Conservation (phyloP, 2,888 invertebrate species). For the Ceriagrion tenellum region DNA sequence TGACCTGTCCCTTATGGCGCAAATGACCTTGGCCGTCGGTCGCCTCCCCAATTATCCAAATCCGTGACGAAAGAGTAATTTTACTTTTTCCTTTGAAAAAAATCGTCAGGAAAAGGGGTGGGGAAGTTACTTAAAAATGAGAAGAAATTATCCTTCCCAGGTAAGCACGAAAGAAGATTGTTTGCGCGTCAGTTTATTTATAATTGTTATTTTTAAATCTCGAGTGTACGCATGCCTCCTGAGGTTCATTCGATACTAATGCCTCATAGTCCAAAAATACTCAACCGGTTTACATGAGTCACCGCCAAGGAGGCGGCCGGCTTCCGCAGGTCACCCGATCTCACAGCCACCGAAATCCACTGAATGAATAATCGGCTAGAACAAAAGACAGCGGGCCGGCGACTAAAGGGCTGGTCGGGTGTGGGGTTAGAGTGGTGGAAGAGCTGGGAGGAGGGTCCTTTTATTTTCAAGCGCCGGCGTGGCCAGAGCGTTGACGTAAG, state of each 20-base stretch:
- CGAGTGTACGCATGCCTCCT: not conserved
- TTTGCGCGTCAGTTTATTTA: not conserved
- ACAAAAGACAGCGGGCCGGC: slow-evolving; percentile 29
- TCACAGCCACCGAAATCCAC: slow-evolving; percentile 19
- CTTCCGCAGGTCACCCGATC: slow-evolving; percentile 36
- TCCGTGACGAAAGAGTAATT: not conserved
- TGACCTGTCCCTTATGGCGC: too few species aligned
- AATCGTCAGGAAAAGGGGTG: not conserved
- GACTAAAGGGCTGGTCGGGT: not conserved
- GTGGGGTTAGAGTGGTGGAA: not conserved
- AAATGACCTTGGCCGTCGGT: too few species aligned
- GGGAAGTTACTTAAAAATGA: not conserved
- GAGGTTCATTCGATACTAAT: not conserved
- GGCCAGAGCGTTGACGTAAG: not conserved
- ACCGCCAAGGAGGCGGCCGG: not conserved
- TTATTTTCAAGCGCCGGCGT: not conserved
- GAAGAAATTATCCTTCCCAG: not conserved
- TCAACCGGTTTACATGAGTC: slow-evolving; percentile 24
- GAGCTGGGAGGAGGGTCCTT: not conserved
- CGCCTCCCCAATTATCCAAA: too few species aligned
- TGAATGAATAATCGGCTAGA: slow-evolving; percentile 49
- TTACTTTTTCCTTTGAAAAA: not conserved
- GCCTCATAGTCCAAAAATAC: slow-evolving; percentile 27
- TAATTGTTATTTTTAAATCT: not conserved
- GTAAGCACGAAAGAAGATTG: not conserved